These are phyloP conservation scores for Drosophila ogumai DNA, from an alignment of 1,140 invertebrate species.

Conservation along the genomic window DNA sequence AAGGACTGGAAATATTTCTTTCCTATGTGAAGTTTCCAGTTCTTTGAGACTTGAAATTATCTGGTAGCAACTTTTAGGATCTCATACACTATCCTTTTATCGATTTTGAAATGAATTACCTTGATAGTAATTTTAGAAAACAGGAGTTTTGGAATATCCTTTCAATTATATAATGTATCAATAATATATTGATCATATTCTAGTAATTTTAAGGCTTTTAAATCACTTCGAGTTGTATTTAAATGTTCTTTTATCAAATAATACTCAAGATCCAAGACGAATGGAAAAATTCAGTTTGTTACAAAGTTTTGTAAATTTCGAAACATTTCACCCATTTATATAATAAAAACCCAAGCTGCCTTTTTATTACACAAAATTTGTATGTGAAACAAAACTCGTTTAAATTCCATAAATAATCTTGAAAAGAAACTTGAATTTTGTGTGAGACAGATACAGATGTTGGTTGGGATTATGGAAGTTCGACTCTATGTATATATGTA, in stretches of 20 bases:
- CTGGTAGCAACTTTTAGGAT: neutral
- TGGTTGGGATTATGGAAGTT: conserved; percentile 34
- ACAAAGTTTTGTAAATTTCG: neutral
- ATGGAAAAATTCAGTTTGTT: neutral
- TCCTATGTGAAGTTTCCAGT: neutral
- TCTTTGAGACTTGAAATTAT: neutral
- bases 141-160: neutral
- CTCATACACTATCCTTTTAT: neutral
- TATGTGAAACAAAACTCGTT: conserved; percentile 43
- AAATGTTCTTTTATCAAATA: too few species aligned
- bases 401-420: conserved; percentile 41
- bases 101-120: too few species aligned
- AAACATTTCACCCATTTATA: neutral
- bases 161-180: neutral
- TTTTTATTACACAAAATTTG: conserved; percentile 33
- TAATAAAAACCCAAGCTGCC: conserved; percentile 14
- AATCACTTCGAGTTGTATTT: too few species aligned
- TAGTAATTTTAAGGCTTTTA: neutral
- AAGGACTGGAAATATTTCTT: neutral
- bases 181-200: neutral
- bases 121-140: too few species aligned
- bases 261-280: neutral
- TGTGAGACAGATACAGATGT: conserved; percentile 39
- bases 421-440: conserved; percentile 37
- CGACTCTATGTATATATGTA: conserved; percentile 32